phyloP scores from a whole-genome alignment of 2,113 vertebrate genomes.

The Riparia riparia region DNA sequence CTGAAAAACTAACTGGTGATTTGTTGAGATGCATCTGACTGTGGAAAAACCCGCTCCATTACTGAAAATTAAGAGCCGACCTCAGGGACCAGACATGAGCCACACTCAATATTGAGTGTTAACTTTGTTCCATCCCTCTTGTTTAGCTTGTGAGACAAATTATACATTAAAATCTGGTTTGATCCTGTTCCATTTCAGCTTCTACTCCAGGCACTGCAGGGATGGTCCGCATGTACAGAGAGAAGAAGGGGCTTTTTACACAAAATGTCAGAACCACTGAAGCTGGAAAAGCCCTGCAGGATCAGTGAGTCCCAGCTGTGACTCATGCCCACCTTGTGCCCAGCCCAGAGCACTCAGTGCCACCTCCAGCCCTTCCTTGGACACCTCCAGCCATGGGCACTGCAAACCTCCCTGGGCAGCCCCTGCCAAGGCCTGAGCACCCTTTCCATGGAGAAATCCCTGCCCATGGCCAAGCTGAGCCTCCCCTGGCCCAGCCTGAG shows the following conservation, averaged over 20 bases:
- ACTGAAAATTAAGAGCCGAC: not conserved
- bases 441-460: not conserved
- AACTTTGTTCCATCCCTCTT: not conserved
- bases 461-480: not conserved
- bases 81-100: not conserved
- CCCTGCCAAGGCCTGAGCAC: not conserved
- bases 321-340: not conserved
- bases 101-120: not conserved
- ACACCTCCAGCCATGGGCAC: not conserved
- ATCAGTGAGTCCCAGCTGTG: fast-evolving
- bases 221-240: fast-evolving
- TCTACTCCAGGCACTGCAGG: no score
- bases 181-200: not conserved
- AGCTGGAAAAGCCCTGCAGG: fast-evolving
- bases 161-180: not conserved
- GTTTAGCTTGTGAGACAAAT: not conserved
- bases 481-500: not conserved
- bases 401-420: not conserved
- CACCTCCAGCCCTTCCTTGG: not conserved
- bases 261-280: fast-evolving
- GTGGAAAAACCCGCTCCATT: not conserved
- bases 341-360: not conserved
- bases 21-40: not conserved
- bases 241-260: not conserved
- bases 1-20: not conserved